Base-by-base conservation (phyloP, 1,140 invertebrate species). In the Platyscapa corneri region DNA sequence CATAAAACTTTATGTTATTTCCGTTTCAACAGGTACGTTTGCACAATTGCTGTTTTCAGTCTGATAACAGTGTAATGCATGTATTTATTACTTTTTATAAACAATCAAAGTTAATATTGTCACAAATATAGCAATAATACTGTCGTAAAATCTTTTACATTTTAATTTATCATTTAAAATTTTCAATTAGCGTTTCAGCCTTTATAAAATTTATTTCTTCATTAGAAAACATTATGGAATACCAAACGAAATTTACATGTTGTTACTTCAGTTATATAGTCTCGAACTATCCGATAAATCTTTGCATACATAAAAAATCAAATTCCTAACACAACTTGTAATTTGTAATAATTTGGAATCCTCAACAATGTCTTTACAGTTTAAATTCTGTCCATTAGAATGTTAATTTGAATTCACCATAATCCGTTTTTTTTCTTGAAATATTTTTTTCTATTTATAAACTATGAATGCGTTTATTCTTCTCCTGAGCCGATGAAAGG, bases 401-500 rank as follows among this genome's bases (percentile, higher is more conserved):
- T 74, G 70, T 42, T 39, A 74, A 74, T 74, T 74, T 42, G 27
- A 42, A 74, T 74, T 42, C 39, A 74, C 39, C 27, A 74, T n/a
- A 42, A 74, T 74, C 37, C 34, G 14, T 72, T 39, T n/a, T 10
- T 14, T 74, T 42, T 37, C 5, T 23, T 7, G 1, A n/a, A 42
- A 42, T 42, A 42, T 74, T 74, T 74, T 67, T 42, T 32, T 74
- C 37, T 42, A 74, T 74, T 74, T 74, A 42, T 74, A 74, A 42
- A n/a, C 67, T 39, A 42, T 42, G 30, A 74, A 74, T 39, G 70
- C 37, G 16, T 74, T 74, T 74, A 42, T 74, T 74, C 37, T 74
- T 42, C 37, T 74, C 37, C 27, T 37, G 79, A 56, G 75, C 46
- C 34, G 42, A 78, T 74, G 70, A 65, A 86, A 34, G 64, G 80